Evolutionary conservation across 2,113 vertebrate species (phyloP).

Genomic region (Anarhynchus alexandrinus): DNA sequence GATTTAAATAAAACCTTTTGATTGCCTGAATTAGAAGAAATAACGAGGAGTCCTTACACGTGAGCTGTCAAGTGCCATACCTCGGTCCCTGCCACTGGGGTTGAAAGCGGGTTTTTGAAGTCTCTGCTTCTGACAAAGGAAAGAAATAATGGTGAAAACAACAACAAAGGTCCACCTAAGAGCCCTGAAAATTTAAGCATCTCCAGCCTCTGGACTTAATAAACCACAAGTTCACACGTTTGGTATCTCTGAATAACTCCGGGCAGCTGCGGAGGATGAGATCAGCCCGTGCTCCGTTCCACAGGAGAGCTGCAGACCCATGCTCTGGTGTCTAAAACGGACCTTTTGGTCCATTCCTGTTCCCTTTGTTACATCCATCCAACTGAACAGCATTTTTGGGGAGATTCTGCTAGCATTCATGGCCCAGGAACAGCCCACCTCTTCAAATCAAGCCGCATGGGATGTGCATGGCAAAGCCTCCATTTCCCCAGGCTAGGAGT

Average conservation of each 20-base stretch:
- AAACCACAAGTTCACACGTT: background rate
- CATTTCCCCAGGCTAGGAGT: background rate
- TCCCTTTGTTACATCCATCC: background rate
- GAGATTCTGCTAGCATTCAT: background rate
- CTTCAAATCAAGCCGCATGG: accelerated
- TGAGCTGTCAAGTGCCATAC: background rate
- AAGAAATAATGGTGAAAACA: background rate
- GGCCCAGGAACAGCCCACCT: background rate
- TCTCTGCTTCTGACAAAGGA: background rate
- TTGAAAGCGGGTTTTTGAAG: background rate
- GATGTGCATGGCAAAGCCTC: background rate
- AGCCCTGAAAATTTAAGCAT: background rate
- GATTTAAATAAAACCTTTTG: background rate
- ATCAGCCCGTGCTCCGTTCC: background rate
- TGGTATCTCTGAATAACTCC: background rate
- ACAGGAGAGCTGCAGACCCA: background rate
- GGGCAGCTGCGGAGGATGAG: background rate
- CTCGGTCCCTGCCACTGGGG: background rate
- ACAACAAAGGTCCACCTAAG: background rate
- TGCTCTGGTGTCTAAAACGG: accelerated
- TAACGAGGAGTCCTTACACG: accelerated
- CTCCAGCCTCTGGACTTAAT: background rate
- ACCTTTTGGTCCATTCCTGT: background rate
- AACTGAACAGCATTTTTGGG: background rate
- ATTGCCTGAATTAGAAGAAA: background rate